phyloP scores from a whole-genome alignment of 2,113 vertebrate species.

The Ursus arctos region DNA sequence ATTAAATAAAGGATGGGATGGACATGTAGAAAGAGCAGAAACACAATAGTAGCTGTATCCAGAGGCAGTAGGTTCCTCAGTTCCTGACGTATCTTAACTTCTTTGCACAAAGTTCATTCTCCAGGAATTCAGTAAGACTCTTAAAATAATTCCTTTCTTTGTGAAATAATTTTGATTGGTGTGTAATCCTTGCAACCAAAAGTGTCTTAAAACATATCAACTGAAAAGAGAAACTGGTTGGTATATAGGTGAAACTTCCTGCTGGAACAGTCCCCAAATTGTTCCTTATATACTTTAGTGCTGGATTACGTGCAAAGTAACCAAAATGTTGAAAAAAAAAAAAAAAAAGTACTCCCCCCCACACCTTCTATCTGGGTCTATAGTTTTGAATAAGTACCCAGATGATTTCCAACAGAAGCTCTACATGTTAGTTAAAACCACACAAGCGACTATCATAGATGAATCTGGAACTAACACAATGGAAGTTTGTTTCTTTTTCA shows the following conservation, averaged over 20 bases:
- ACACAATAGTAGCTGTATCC: background rate
- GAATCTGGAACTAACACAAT: background rate
- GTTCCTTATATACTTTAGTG: background rate
- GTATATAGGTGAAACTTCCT: background rate
- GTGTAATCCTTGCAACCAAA: conserved; percentile 20
- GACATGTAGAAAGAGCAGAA: background rate
- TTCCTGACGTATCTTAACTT: background rate
- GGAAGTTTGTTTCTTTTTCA: background rate
- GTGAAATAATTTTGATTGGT: background rate
- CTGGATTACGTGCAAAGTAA: background rate
- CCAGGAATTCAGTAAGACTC: background rate
- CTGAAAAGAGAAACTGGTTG: background rate
- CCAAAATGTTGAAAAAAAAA: background rate
- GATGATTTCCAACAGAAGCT: background rate
- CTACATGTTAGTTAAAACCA: background rate
- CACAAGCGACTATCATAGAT: background rate
- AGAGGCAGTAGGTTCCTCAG: background rate
- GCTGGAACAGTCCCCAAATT: background rate
- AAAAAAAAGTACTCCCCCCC: background rate
- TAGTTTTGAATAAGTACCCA: background rate
- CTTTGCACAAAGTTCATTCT: background rate
- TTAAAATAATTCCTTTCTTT: conserved; percentile 43
- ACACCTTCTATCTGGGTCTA: background rate
- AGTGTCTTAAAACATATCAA: background rate
- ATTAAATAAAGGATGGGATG: background rate